These are phyloP conservation scores for Beris morrisii DNA, from an alignment of 2,888 invertebrate genomes.

Conservation along the genomic window DNA sequence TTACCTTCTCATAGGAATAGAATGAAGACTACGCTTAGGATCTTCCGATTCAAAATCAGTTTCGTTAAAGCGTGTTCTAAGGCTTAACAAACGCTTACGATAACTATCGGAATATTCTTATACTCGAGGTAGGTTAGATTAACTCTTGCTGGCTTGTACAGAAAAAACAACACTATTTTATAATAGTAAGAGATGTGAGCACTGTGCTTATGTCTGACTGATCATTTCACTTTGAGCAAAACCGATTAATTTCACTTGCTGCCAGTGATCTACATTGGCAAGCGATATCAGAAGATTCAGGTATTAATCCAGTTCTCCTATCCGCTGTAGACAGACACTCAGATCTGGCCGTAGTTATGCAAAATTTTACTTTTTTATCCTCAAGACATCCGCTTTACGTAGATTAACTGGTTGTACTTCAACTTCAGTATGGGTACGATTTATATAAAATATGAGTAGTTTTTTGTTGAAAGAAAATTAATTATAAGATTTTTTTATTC, in stretches of 20 bases:
- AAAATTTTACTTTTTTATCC: conserved; percentile 11
- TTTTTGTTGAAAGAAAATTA: no score
- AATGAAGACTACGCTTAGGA: no score
- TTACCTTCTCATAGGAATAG: no score
- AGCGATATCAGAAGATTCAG: neutral
- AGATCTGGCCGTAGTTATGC: neutral
- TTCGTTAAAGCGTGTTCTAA: conserved; percentile 14
- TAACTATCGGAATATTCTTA: neutral
- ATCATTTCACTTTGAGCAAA: conserved; percentile 25
- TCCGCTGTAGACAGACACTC: conserved; percentile 12
- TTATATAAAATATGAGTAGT: no score
- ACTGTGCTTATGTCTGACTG: conserved; percentile 2
- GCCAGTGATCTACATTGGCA: conserved; percentile 22
- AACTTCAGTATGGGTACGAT: no score
- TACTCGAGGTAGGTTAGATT: neutral
- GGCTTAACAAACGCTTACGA: neutral
- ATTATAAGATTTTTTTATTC: no score
- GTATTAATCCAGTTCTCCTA: conserved; percentile 14
- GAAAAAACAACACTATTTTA: conserved; percentile 2
- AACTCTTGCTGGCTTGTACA: neutral
- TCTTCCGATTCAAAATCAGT: neutral
- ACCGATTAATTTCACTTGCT: conserved; percentile 29
- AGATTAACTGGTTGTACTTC: neutral
- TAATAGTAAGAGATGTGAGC: conserved; percentile 5
- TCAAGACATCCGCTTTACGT: conserved; percentile 18